phyloP scores from a whole-genome alignment of 2,797 vertebrate genomes.

The Pantherophis alleghaniensis region DNA sequence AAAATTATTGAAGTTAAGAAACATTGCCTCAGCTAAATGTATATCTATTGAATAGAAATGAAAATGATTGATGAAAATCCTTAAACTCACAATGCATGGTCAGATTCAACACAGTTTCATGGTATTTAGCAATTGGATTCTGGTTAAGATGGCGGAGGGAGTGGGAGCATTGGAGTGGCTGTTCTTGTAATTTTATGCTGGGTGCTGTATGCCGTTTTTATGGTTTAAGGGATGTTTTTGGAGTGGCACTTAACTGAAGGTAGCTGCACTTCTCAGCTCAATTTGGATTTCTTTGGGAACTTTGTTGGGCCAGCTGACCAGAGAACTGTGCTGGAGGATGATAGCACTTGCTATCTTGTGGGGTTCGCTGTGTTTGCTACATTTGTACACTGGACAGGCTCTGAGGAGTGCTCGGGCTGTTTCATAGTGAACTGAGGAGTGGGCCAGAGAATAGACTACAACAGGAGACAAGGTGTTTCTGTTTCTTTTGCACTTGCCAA shows the following conservation, averaged over 20 bases:
- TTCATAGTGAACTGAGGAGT: too few species aligned
- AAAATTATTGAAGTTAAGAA: not conserved
- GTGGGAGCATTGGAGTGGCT: not conserved
- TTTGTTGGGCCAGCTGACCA: too few species aligned
- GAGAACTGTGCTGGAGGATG: too few species aligned
- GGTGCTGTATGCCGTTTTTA: not conserved
- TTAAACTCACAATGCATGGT: not conserved
- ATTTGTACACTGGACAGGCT: too few species aligned
- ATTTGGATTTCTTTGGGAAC: too few species aligned
- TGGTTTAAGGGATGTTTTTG: not conserved
- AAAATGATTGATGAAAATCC: not conserved
- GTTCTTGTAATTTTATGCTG: not conserved
- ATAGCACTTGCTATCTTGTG: too few species aligned
- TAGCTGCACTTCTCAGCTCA: not conserved
- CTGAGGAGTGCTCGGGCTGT: too few species aligned
- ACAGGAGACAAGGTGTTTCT: too few species aligned
- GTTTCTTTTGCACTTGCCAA: too few species aligned
- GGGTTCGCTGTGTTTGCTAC: too few species aligned
- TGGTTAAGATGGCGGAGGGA: not conserved
- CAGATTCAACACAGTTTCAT: not conserved
- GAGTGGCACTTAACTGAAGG: not conserved
- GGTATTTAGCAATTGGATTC: not conserved
- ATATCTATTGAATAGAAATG: not conserved
- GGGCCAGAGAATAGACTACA: too few species aligned
- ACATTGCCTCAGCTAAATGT: not conserved